Evolutionary conservation across 2,113 vertebrate species (phyloP).

Genomic region (Campylorhamphus procurvoides): DNA sequence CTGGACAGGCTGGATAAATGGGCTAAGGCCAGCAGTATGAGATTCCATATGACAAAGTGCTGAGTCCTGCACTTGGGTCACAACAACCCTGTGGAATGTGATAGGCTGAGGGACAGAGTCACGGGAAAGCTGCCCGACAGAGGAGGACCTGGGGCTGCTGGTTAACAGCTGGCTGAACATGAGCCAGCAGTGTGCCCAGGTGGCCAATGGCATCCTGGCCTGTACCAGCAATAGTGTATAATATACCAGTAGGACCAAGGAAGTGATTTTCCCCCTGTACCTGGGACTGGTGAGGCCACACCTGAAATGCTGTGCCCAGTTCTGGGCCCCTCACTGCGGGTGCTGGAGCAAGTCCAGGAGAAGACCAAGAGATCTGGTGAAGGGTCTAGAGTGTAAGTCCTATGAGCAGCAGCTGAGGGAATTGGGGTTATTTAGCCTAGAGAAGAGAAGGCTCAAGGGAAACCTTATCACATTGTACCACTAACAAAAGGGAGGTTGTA

Average conservation of each 20-base stretch:
- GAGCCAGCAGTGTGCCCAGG: not conserved
- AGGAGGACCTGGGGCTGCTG: not conserved
- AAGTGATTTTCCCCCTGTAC: not conserved
- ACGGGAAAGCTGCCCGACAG: not conserved
- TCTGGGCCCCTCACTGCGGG: not conserved
- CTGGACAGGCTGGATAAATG: not conserved
- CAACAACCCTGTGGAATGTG: not conserved
- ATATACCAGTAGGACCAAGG: not conserved
- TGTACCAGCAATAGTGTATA: not conserved
- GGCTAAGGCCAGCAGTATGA: not conserved
- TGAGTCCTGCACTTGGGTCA: not conserved
- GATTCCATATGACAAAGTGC: not conserved
- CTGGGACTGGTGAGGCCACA: not conserved
- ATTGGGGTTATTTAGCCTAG: not conserved
- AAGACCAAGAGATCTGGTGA: not conserved
- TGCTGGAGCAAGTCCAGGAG: not conserved
- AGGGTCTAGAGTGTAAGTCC: not conserved
- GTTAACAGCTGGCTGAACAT: not conserved
- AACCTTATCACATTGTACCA: not conserved
- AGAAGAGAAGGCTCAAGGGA: not conserved
- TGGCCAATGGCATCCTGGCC: not conserved
- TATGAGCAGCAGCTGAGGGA: not conserved
- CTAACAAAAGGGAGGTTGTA: not conserved
- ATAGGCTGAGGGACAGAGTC: not conserved
- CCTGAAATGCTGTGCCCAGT: not conserved